Evolutionary conservation across 2,888 invertebrate genomes (phyloP), one percentile per base, ranked within the genome.

Genomic region (Saturnia pavonia): DNA sequence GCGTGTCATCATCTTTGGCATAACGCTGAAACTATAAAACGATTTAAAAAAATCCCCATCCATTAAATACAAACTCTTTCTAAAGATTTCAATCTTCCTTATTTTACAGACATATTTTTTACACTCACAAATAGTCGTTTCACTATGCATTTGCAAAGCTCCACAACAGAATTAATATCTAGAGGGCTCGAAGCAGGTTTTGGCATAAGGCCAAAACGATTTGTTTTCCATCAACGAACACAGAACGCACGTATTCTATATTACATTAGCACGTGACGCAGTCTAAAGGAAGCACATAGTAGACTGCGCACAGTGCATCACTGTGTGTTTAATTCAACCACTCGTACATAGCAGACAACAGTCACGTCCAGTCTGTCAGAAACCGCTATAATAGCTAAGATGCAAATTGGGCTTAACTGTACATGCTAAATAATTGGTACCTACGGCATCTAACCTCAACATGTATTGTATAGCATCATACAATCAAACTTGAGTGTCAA

Each of bases 101-200:
- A n/a, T 34, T 65, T 8, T n/a, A 65, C n/a, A 40, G 16, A 60
- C 25, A 60, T 27, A 40, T 40, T 40, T 22, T 19, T 19, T 57
- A 57, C 25, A 25, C 8, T 40, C 22, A 6, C 40, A 7, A 65
- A 69, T 45, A 42, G 68, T 51, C 54, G 48, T 68, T 43, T 42
- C 65, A 51, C 65, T 51, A 65, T 68, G 71, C 71, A 68, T 74
- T 78, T 76, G 74, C 74, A 77, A 72, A 79, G 72, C 76, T 74
- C 77, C 75, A 77, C 74, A 78, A 79, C 78, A 80, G 78, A 87
- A 85, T 85, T 88, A 84, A 86, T 86, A 85, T 76, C 72, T 74
- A 79, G 74, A 74, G 76, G 73, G 77, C 75, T 79, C 70, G 73
- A 71, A 75, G 75, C 75, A 76, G 74, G 72, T 72, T 73, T 76